Base-by-base conservation (phyloP, 2,797 vertebrate species). In the Jordanella pulchra region DNA sequence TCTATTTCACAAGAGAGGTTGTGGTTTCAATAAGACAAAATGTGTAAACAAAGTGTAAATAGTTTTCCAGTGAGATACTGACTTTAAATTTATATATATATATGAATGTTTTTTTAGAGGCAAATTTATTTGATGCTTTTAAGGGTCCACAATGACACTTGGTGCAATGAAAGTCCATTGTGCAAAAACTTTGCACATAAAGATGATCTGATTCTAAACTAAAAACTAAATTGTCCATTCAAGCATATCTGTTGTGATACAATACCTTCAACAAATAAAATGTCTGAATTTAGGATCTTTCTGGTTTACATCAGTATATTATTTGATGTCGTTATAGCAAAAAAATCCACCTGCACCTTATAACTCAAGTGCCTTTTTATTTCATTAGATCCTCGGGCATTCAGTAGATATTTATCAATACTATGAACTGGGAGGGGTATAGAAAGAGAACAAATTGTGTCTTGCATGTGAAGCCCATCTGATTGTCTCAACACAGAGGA, bases 401-500 rank as follows among this genome's bases (percentile, higher is more conserved):
- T 84, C 79, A 87, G 87, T 77, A 77, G 66, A 86, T 80, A 67
- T 39, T 50, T 56, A 69, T 50, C 67, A 42, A 65, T 76, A 76
- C 67, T 67, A 54, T 67, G n/a, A 66, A 68, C 80, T n/a, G 44
- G 27, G 51, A 60, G 53, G 51, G 60, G 53, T 66, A 63, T 50
- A 11, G 60, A 76, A 51, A 44, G 18, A 32, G 63, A 80, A 73
- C 56, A 11, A 68, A 60, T 35, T 48, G 69, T 23, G 65, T 67
- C 66, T 81, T 69, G 71, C 73, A 84, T n/a, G 10, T 67, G 14
- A 65, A 82, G 83, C 79, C 64, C 35, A 35, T 86, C 77, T 81
- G 89, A 91, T 93, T 89, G 89, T 92, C 85, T 78, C 48, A 47
- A 84, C 67, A 73, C 70, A 86, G 75, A 69, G 69, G 78, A 78